A percentile compares a stretch with the other conserved stretches of the same genome.
Evolutionary conservation across 2,797 vertebrate genomes (phyloP).

Genomic region (Platyrinchus mystaceus): DNA sequence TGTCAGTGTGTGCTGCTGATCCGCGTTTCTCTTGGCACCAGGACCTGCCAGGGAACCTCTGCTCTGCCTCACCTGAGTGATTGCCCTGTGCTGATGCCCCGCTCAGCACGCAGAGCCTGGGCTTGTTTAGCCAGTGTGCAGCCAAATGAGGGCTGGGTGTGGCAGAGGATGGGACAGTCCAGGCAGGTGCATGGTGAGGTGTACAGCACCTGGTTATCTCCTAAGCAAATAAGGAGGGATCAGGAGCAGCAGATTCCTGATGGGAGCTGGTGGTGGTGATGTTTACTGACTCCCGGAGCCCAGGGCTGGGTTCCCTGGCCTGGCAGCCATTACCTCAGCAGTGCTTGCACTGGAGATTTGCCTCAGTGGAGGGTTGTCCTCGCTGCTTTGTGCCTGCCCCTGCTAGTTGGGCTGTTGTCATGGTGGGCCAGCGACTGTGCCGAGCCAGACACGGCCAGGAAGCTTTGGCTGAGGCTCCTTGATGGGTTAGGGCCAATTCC

Average conservation of each 20-base stretch:
- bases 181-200: neutral
- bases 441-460: neutral
- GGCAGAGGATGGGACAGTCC: fast-evolving
- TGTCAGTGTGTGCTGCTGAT: neutral
- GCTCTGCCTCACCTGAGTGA: neutral
- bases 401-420: fast-evolving
- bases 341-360: neutral
- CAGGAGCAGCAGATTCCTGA: neutral
- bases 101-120: fast-evolving
- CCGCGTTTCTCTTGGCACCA: neutral
- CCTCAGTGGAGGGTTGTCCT: neutral
- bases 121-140: fast-evolving
- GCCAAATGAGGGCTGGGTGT: neutral
- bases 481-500: neutral
- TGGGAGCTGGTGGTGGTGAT: neutral
- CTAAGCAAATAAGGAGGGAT: neutral
- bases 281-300: neutral
- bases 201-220: neutral
- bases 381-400: fast-evolving
- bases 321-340: neutral
- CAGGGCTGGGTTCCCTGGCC: neutral
- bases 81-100: fast-evolving
- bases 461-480: neutral
- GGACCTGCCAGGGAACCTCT: neutral
- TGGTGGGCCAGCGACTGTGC: neutral